phyloP scores from a whole-genome alignment of 2,888 invertebrate species.

The Disparrhopalites patrizii region DNA sequence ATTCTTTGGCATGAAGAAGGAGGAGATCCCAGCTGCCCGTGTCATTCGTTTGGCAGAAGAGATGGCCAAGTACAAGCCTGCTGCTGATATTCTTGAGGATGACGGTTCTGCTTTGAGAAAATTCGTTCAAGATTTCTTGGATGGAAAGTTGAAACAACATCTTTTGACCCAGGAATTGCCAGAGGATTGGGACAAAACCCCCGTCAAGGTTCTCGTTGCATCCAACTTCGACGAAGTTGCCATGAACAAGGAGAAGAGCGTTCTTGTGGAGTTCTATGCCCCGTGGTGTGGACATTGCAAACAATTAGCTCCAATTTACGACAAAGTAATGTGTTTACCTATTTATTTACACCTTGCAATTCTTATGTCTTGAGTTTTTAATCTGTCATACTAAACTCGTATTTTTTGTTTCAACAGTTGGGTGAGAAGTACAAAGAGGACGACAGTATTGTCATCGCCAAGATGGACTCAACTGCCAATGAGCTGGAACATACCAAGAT shows the following conservation, averaged over 20 bases:
- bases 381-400: too few species aligned
- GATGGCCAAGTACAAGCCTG: conserved; percentile 96
- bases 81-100: conserved; percentile 67
- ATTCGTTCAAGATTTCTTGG: conserved; percentile 86
- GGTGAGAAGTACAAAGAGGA: conserved; percentile 86
- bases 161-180: conserved; percentile 90
- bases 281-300: conserved; percentile 99
- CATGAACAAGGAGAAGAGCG: conserved; percentile 78
- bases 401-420: conserved; percentile 59
- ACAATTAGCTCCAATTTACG: conserved; percentile 93
- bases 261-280: conserved; percentile 98
- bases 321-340: conserved; percentile 54
- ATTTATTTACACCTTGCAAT: too few species aligned
- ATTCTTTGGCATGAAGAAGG: conserved; percentile 97
- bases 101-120: conserved; percentile 58
- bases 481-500: conserved; percentile 95
- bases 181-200: conserved; percentile 92
- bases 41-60: conserved; percentile 93
- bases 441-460: conserved; percentile 83
- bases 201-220: conserved; percentile 89
- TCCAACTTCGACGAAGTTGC: conserved; percentile 94
- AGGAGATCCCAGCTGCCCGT: conserved; percentile 84
- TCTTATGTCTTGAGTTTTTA: too few species aligned
- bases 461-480: conserved; percentile 98
- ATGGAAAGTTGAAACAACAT: conserved; percentile 91